A percentile compares a stretch with the other conserved stretches of the same genome.
These are phyloP conservation scores for Muscidifurax raptorellus DNA, from an alignment of 1,140 invertebrate species.

Conservation along the genomic window DNA sequence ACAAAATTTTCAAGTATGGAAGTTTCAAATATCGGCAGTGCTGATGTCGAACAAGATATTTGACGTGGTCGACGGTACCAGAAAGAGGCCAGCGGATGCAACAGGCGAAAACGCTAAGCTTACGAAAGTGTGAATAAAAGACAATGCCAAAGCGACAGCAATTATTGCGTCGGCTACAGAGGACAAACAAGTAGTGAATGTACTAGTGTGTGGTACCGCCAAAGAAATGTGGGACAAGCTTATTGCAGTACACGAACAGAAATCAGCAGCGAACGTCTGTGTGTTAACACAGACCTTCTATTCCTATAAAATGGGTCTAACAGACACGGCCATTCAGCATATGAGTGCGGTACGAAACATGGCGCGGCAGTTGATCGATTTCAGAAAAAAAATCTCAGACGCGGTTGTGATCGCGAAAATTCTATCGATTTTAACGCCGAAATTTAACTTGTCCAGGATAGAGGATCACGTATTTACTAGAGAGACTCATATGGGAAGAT, in stretches of 20 bases:
- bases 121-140: conserved; percentile 44
- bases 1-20: conserved; percentile 47
- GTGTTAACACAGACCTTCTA: conserved; percentile 45
- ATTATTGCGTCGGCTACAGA: conserved; percentile 42
- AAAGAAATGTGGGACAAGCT: conserved; percentile 54
- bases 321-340: conserved; percentile 51
- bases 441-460: too few species aligned
- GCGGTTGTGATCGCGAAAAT: too few species aligned
- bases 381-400: too few species aligned
- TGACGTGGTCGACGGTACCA: conserved; percentile 42
- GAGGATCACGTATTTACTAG: too few species aligned
- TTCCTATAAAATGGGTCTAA: conserved; percentile 34
- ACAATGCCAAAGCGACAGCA: conserved; percentile 47
- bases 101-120: too few species aligned
- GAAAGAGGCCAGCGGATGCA: conserved; percentile 8
- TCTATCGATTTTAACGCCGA: too few species aligned
- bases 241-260: conserved; percentile 41
- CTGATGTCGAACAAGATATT: conserved; percentile 15
- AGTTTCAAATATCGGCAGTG: conserved; percentile 45
- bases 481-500: too few species aligned
- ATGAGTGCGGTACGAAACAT: too few species aligned
- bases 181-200: conserved; percentile 21
- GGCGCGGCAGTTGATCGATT: too few species aligned
- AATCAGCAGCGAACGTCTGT: too few species aligned
- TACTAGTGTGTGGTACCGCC: conserved; percentile 46